Percentiles rank a stretch among this genome's conserved stretches.
Evolutionary conservation across 2,113 vertebrate species (phyloP).

Genomic region (Chionis minor): DNA sequence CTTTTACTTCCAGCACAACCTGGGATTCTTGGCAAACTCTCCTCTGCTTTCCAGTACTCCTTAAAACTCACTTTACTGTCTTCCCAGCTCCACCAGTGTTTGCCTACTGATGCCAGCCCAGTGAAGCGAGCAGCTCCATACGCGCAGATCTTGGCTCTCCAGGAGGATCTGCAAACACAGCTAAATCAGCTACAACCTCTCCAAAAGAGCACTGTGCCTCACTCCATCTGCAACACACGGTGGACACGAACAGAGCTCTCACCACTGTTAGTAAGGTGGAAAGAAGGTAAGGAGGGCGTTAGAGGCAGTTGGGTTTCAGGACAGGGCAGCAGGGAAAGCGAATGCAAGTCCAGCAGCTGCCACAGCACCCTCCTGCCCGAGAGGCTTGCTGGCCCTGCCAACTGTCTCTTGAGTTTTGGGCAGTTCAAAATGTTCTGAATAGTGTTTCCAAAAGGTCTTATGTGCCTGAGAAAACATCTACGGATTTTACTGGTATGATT

Average conservation of each 20-base stretch:
- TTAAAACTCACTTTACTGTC: not conserved
- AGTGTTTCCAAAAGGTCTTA: not conserved
- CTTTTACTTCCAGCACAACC: not conserved
- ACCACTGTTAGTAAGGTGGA: not conserved
- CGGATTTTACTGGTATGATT: not conserved
- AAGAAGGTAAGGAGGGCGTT: not conserved
- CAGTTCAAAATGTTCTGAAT: not conserved
- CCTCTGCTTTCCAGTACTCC: not conserved
- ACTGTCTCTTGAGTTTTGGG: not conserved
- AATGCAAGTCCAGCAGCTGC: not conserved
- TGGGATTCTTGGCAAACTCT: not conserved
- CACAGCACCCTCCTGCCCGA: not conserved
- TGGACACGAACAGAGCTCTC: not conserved
- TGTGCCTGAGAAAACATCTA: not conserved
- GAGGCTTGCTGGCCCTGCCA: not conserved
- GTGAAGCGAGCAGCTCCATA: not conserved
- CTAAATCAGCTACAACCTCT: not conserved
- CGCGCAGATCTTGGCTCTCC: fast-evolving
- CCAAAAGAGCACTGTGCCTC: not conserved
- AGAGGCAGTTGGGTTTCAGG: not conserved
- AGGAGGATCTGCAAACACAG: not conserved
- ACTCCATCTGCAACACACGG: not conserved
- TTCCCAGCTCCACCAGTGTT: not conserved
- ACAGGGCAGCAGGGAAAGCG: not conserved
- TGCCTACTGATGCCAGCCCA: not conserved